A percentile compares a stretch with the other conserved stretches of the same genome.
Evolutionary conservation across 2,797 vertebrate species (phyloP).

Genomic region (Gephyroberyx darwinii): DNA sequence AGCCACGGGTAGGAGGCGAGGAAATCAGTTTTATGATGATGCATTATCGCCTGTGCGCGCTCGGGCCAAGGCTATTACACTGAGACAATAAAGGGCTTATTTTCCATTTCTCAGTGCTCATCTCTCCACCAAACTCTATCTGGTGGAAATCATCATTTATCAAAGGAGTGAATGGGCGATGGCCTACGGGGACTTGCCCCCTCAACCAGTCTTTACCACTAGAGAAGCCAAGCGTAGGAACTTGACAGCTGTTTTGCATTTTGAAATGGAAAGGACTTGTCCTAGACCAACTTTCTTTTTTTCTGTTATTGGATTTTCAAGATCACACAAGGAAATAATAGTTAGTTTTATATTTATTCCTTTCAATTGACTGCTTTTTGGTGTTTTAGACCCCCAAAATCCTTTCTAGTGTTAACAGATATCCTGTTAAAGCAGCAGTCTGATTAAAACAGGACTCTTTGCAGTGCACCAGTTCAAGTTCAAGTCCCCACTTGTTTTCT

Average conservation of each 20-base stretch:
- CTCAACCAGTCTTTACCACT: background rate
- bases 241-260: too few relatives aligned
- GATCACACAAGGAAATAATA: too few relatives aligned
- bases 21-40: constrained; percentile 61
- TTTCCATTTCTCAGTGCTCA: constrained; percentile 33
- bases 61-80: constrained; percentile 35
- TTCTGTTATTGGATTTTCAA: too few relatives aligned
- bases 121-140: constrained; percentile 42
- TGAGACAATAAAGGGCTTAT: constrained; percentile 50
- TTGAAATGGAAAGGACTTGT: too few relatives aligned
- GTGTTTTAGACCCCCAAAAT: too few relatives aligned
- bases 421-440: constrained; percentile 23
- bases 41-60: constrained; percentile 52
- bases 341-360: too few relatives aligned
- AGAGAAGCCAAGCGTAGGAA: background rate
- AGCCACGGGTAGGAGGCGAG: constrained; percentile 19
- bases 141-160: constrained; percentile 23
- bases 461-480: too few relatives aligned
- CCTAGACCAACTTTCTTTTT: too few relatives aligned
- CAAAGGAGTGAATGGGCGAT: constrained; percentile 17
- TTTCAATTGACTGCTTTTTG: too few relatives aligned
- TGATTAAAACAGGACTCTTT: constrained; percentile 2
- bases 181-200: background rate
- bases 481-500: too few relatives aligned
- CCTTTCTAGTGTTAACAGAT: constrained; percentile 11